phyloP scores from a whole-genome alignment of 2,113 vertebrate genomes.

The Epinephelus fuscoguttatus region DNA sequence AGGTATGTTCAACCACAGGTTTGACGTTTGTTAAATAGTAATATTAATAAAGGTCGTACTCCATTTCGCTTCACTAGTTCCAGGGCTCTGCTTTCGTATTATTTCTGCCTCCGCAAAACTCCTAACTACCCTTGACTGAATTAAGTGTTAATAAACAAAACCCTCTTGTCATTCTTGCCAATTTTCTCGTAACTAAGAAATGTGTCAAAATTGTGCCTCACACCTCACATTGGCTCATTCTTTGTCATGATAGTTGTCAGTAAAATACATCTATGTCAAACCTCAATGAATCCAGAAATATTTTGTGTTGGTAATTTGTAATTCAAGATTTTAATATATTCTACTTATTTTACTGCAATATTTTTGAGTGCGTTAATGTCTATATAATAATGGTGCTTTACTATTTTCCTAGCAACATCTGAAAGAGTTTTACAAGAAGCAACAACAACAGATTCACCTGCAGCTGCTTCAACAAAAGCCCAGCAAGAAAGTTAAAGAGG shows the following conservation, averaged over 20 bases:
- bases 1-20: neutral
- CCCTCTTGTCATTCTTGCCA: too few relatives aligned
- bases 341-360: neutral
- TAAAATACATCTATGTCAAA: too few relatives aligned
- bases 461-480: slow-evolving; percentile 93
- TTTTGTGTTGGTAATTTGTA: neutral
- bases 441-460: slow-evolving; percentile 95
- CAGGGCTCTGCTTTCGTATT: too few relatives aligned
- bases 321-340: too few relatives aligned
- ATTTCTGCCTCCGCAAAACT: too few relatives aligned
- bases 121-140: too few relatives aligned
- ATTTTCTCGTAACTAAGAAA: too few relatives aligned
- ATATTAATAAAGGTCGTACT: too few relatives aligned
- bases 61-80: too few relatives aligned
- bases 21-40: too few relatives aligned
- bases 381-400: neutral
- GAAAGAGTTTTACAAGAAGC: slow-evolving; percentile 98
- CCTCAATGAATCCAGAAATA: too few relatives aligned
- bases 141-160: too few relatives aligned
- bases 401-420: slow-evolving; percentile 93
- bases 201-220: neutral
- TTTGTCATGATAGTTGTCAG: neutral
- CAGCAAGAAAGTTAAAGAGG: slow-evolving; percentile 92
- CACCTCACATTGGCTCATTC: neutral
- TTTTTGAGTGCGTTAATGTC: neutral